Conservation (phyloP, 2,888 invertebrate genomes). For the Metalampra italica region DNA sequence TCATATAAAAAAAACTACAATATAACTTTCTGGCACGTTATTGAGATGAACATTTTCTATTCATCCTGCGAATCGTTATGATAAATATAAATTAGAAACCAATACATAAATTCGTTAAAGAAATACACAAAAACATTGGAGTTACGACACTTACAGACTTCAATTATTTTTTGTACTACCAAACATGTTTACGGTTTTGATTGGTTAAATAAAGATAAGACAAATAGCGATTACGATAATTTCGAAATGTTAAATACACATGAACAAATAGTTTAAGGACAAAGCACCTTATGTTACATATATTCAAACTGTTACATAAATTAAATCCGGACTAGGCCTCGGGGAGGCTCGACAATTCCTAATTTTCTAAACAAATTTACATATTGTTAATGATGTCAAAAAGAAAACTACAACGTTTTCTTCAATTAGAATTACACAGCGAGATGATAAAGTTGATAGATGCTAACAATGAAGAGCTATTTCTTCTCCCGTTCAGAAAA, state of each 20-base stretch:
- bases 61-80: conserved; percentile 51
- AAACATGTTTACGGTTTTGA: conserved; percentile 37
- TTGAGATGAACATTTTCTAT: conserved; percentile 46
- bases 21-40: conserved; percentile 73
- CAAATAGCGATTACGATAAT: conserved; percentile 8
- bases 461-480: neutral
- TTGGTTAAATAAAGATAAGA: no score
- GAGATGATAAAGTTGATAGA: neutral
- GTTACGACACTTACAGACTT: conserved; percentile 30
- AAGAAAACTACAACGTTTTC: conserved; percentile 55
- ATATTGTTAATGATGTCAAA: conserved; percentile 18
- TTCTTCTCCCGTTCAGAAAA: no score
- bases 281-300: conserved; percentile 55
- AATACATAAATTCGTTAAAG: conserved; percentile 61
- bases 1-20: conserved; percentile 60
- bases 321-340: conserved; percentile 7
- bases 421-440: conserved; percentile 3
- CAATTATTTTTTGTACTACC: conserved; percentile 60
- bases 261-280: conserved; percentile 45
- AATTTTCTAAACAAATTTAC: conserved; percentile 6
- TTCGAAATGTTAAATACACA: conserved; percentile 22
- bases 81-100: conserved; percentile 17
- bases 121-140: conserved; percentile 46
- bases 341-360: neutral
- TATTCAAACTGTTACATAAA: conserved; percentile 32